Evolutionary conservation across 2,888 invertebrate species (phyloP).

Genomic region (Marronus borbonicus): DNA sequence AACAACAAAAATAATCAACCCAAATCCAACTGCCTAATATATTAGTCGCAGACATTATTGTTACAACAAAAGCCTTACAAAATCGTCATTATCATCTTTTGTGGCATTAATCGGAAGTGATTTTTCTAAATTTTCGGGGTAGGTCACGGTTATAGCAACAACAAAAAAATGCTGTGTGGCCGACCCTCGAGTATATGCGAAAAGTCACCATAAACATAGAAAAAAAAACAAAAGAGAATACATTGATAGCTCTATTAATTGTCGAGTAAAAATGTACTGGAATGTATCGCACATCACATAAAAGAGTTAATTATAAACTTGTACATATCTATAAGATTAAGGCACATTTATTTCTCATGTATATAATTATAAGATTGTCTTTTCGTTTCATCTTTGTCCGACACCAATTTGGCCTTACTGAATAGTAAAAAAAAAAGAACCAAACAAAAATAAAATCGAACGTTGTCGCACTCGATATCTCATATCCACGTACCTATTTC

Average conservation of each 20-base stretch:
- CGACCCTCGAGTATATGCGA: slow-evolving; percentile 42
- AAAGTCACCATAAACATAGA: slow-evolving; percentile 49
- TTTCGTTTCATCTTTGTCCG: slow-evolving; percentile 37
- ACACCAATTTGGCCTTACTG: slow-evolving; percentile 48
- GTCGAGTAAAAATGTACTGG: slow-evolving; percentile 38
- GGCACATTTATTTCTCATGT: slow-evolving; percentile 40
- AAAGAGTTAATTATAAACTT: slow-evolving; percentile 27
- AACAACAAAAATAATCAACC: slow-evolving; percentile 57
- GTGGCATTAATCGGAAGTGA: slow-evolving; percentile 48
- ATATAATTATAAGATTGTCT: slow-evolving; percentile 29
- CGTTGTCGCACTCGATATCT: slow-evolving; percentile 44
- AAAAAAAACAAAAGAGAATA: slow-evolving; percentile 40
- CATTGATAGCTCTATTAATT: slow-evolving; percentile 37
- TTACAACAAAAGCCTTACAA: slow-evolving; percentile 66
- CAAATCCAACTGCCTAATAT: slow-evolving; percentile 60
- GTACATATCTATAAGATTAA: slow-evolving; percentile 42
- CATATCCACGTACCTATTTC: slow-evolving; percentile 42
- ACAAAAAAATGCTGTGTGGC: not conserved
- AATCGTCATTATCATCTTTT: slow-evolving; percentile 8
- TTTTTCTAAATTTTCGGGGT: slow-evolving; percentile 46
- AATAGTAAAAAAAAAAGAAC: slow-evolving; percentile 7
- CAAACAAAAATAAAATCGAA: slow-evolving; percentile 19
- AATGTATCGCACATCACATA: slow-evolving; percentile 53
- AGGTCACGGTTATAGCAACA: slow-evolving; percentile 24
- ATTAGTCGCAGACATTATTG: slow-evolving; percentile 66